Evolutionary conservation across 2,888 invertebrate species (phyloP), one percentile per base, ranked within the genome.

Genomic region (Tipula helvola): DNA sequence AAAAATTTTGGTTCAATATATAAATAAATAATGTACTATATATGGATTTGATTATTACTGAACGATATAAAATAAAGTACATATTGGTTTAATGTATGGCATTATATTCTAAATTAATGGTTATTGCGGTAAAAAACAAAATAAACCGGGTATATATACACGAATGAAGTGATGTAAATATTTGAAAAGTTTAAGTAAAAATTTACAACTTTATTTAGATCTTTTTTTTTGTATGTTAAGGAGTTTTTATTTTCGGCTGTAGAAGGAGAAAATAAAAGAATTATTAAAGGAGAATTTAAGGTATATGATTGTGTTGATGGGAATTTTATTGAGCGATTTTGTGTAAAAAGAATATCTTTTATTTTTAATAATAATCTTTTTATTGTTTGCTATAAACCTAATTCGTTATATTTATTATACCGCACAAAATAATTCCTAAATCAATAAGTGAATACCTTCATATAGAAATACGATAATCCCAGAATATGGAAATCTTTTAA

Each of bases 1-100:
- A 18, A 71, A 18, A 28, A 71, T 28, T 28, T 71, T 28, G 71
- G 71, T 71, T 71, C 71, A 71, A 71, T 71, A 71, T 71, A 71
- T 71, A 71, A 71, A 71, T 71, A 71, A 71, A 71, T 71, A 71
- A 71, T 71, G 71, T 71, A n/a, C n/a, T n/a, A n/a, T n/a, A 71
- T 71, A 71, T 71, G 71, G 71, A 71, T 71, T 71, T 71, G 71
- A 71, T 71, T 71, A 71, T 71, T 71, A 71, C 71, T 12, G 71
- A 71, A 71, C 71, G 71, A 71, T 71, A 71, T 71, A 71, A 71
- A 71, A 71, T 71, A 71, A 71, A 71, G 71, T 71, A 71, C 71
- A 71, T 71, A 71, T 71, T 71, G 71, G 71, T 71, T 71, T 71
- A 71, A 71, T 71, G 71, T 71, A 71, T 71, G 71, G 71, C 71